Conservation (phyloP, 1,140 invertebrate genomes). For the Matsumurasca onukii region DNA sequence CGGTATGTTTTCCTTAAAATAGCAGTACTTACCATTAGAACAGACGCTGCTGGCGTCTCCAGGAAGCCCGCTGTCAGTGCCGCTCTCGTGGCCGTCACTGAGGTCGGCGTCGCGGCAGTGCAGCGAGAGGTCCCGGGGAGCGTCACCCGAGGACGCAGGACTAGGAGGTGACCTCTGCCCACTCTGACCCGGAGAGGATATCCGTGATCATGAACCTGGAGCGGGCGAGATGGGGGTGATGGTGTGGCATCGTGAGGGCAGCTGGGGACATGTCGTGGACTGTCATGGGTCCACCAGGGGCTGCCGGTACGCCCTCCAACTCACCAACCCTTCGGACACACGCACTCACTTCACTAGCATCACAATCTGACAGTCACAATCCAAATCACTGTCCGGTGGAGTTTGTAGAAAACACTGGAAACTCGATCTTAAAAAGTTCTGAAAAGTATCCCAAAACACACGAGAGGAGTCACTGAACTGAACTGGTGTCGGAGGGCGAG, state of each 20-base stretch:
- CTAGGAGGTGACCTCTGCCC: constrained; percentile 39
- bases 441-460: too few relatives aligned
- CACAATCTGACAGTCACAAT: too few relatives aligned
- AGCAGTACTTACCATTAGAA: constrained; percentile 45
- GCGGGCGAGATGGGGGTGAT: constrained; percentile 36
- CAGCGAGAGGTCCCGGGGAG: constrained; percentile 32
- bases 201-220: constrained; percentile 49
- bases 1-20: not conserved
- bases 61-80: constrained; percentile 44
- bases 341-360: too few relatives aligned
- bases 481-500: too few relatives aligned
- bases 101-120: constrained; percentile 40
- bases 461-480: too few relatives aligned
- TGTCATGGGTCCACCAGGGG: constrained; percentile 38
- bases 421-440: too few relatives aligned
- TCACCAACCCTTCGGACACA: not conserved
- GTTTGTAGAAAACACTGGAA: too few relatives aligned
- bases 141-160: constrained; percentile 39
- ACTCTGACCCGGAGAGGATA: constrained; percentile 42
- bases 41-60: constrained; percentile 46
- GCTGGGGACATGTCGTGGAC: constrained; percentile 40
- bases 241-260: constrained; percentile 36
- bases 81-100: constrained; percentile 44
- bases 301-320: constrained; percentile 19
- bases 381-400: too few relatives aligned